Base-by-base conservation (phyloP, 2,888 invertebrate genomes). In the Pristionchus entomophagus region DNA sequence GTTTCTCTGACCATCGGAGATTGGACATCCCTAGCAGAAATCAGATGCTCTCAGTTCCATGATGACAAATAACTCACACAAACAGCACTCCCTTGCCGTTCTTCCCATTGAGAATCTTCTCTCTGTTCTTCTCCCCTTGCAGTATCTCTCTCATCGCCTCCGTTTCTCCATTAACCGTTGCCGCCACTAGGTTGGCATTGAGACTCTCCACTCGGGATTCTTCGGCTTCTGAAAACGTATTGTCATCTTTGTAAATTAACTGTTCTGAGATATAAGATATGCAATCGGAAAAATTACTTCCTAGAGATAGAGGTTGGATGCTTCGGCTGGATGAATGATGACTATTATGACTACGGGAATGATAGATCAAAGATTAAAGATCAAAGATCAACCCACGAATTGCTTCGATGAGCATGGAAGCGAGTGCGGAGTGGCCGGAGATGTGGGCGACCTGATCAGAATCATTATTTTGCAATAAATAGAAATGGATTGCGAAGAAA, bases 391-490 rank as follows among this genome's bases (percentile, higher is more conserved):
- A 88, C 89, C 86, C 17, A 92, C 92, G 91, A 59, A 92, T 91
- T 12, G 90, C 88, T 53, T 91, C 90, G 22, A 92, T 89, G 6
- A 92, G 86, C 19, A 87, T 85, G 0, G 86, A 81, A 8, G 91
- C 90, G n/a, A 89, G 95, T 0, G 95, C 86, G 81, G 89, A 93
- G 92, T 97, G 96, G 2, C 96, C 95, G 83, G 95, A 95, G 92
- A 96, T 95, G 91, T 96, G 96, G 8, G 96, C 96, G 85, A 96
- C 94, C 92, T 81, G 38, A 0, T n/a, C n/a, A n/a, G n/a, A n/a
- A n/a, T n/a, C n/a, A n/a, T n/a, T n/a, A n/a, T n/a, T n/a, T n/a
- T n/a, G n/a, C n/a, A n/a, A n/a, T n/a, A n/a, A n/a, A n/a, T n/a
- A n/a, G n/a, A n/a, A n/a, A n/a, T n/a, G n/a, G n/a, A n/a, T n/a